These are phyloP conservation scores for Prinia subflava DNA, from an alignment of 2,113 vertebrate species.

Conservation along the genomic window DNA sequence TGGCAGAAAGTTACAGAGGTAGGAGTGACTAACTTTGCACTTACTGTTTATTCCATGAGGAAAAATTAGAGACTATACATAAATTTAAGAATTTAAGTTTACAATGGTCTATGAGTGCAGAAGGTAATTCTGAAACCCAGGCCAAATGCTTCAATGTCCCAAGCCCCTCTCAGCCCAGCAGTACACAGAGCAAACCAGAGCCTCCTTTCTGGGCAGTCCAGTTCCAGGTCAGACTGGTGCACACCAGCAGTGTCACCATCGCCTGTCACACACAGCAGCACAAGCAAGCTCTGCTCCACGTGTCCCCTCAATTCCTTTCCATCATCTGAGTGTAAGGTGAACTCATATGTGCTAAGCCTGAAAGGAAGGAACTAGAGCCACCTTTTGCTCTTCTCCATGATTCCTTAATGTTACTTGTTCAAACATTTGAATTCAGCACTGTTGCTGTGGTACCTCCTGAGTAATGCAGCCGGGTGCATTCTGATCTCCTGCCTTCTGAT, in stretches of 20 bases:
- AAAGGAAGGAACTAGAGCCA: neutral
- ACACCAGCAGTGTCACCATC: neutral
- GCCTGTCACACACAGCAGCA: neutral
- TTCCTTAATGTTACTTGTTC: neutral
- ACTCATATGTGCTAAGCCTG: accelerated
- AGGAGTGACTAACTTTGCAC: neutral
- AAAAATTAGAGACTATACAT: neutral
- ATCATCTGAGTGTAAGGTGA: neutral
- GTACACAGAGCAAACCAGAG: neutral
- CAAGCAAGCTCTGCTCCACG: neutral
- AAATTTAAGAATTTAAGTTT: neutral
- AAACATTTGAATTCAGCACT: neutral
- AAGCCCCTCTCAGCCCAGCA: neutral
- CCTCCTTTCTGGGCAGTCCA: neutral
- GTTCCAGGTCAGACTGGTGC: neutral
- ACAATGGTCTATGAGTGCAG: too few species aligned
- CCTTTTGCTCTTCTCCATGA: neutral
- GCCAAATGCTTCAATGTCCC: neutral
- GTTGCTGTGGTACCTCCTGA: neutral
- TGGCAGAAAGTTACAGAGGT: neutral
- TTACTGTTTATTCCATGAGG: neutral
- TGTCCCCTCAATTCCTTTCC: neutral
- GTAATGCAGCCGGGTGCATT: neutral
- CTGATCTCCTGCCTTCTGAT: neutral
- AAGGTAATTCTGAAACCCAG: neutral